These are phyloP conservation scores for Abramis brama DNA, from an alignment of 2,113 vertebrate species.

Conservation along the genomic window DNA sequence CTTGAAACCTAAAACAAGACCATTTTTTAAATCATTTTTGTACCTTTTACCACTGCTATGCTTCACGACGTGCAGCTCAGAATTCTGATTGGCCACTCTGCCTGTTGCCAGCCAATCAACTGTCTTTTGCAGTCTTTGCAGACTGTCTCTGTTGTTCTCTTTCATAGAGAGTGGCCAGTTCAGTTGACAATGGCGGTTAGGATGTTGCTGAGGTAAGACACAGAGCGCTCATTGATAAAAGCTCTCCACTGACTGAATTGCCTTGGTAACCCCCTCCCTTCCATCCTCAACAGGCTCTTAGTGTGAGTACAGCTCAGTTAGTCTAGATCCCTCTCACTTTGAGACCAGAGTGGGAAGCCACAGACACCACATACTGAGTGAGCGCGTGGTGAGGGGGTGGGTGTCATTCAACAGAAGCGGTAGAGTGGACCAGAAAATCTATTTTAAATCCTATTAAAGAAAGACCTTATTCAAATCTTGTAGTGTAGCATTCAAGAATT, in stretches of 20 bases:
- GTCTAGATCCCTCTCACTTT: slow-evolving; percentile 45
- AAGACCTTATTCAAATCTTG: slow-evolving; percentile 28
- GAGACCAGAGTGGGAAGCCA: slow-evolving; percentile 60
- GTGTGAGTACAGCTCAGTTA: slow-evolving; percentile 57
- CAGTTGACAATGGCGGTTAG: slow-evolving; percentile 56
- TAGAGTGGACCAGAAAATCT: slow-evolving; percentile 50
- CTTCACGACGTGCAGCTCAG: slow-evolving; percentile 8
- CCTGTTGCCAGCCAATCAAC: slow-evolving; percentile 46
- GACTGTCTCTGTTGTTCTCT: slow-evolving; percentile 47
- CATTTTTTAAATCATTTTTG: not conserved
- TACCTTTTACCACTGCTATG: not conserved
- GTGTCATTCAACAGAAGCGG: slow-evolving; percentile 53
- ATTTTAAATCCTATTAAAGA: slow-evolving; percentile 49
- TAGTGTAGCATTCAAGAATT: not conserved
- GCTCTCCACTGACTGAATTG: slow-evolving; percentile 60
- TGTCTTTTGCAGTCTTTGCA: slow-evolving; percentile 43
- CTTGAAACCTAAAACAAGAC: not conserved
- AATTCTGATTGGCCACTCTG: slow-evolving; percentile 41
- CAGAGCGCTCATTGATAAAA: slow-evolving; percentile 65
- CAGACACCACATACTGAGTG: slow-evolving; percentile 57
- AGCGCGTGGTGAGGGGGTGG: slow-evolving; percentile 58
- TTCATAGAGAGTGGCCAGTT: slow-evolving; percentile 51
- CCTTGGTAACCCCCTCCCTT: slow-evolving; percentile 60
- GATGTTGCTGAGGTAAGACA: slow-evolving; percentile 60
- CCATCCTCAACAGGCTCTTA: slow-evolving; percentile 57